Percentiles rank a stretch among this genome's conserved stretches.
phyloP scores from a whole-genome alignment of 2,113 vertebrate genomes.

The Chelonoidis abingdonii region DNA sequence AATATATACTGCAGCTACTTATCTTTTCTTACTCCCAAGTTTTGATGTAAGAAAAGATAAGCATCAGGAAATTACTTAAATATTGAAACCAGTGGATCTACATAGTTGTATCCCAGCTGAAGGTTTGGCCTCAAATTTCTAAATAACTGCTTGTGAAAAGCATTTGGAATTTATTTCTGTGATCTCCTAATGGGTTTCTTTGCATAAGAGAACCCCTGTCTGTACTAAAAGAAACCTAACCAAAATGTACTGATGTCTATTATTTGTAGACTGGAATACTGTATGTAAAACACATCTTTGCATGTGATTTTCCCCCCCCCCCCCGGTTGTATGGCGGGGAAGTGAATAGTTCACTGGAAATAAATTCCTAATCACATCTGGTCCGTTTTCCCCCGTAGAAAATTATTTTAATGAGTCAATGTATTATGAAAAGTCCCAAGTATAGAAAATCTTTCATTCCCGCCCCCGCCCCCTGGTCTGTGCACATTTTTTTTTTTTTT shows the following conservation, averaged over 20 bases:
- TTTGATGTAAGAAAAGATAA: too few relatives aligned
- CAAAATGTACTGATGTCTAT: not conserved
- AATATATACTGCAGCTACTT: not conserved
- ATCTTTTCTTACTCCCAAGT: not conserved
- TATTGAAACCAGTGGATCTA: not conserved
- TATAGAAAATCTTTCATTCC: too few relatives aligned
- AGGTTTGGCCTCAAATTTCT: not conserved
- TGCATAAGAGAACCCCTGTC: not conserved
- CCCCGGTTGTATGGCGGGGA: not conserved
- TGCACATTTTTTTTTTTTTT: too few relatives aligned
- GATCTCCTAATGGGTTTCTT: not conserved
- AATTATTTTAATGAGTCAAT: not conserved
- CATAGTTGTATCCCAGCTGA: too few relatives aligned
- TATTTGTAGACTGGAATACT: not conserved
- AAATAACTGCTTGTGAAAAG: not conserved
- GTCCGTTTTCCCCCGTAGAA: not conserved
- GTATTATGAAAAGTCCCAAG: accelerated
- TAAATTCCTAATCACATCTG: not conserved
- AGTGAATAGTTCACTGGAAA: not conserved
- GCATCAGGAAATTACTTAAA: not conserved
- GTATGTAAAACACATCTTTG: not conserved
- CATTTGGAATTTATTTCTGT: not conserved
- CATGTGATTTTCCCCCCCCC: too few relatives aligned
- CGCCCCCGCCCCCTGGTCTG: too few relatives aligned
- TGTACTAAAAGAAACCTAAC: not conserved